A percentile compares a stretch with the other conserved stretches of the same genome.
Evolutionary conservation across 1,140 invertebrate genomes (phyloP).

Genomic region (Contarinia nasturtii): DNA sequence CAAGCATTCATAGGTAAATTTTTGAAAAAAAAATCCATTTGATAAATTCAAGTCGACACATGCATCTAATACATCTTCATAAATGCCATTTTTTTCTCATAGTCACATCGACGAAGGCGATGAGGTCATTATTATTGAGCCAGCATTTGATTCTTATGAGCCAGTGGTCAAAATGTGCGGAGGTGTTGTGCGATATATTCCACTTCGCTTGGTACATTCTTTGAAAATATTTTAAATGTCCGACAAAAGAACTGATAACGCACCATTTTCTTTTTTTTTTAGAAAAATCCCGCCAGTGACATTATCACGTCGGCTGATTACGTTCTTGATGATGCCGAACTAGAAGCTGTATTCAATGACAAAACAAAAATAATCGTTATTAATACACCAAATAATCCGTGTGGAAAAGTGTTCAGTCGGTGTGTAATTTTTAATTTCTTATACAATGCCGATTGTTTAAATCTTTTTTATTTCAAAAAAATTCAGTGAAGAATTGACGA

Average conservation of each 20-base stretch:
- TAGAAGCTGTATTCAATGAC: conserved; percentile 62
- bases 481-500: conserved; percentile 46
- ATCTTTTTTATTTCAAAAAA: too few relatives aligned
- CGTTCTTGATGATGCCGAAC: conserved; percentile 66
- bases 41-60: too few relatives aligned
- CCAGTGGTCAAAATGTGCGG: conserved; percentile 82
- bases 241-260: too few relatives aligned
- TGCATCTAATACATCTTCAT: too few relatives aligned
- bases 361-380: conserved; percentile 92
- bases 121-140: conserved; percentile 95
- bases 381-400: conserved; percentile 92
- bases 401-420: conserved; percentile 68
- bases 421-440: too few relatives aligned
- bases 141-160: conserved; percentile 95
- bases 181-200: conserved; percentile 71
- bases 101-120: conserved; percentile 57
- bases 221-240: too few relatives aligned
- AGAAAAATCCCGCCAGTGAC: conserved; percentile 6
- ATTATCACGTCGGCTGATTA: conserved; percentile 61
- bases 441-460: too few relatives aligned
- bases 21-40: too few relatives aligned
- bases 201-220: conserved; percentile 55
- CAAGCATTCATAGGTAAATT: neutral
- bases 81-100: too few relatives aligned
- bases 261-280: too few relatives aligned